phyloP scores from a whole-genome alignment of 2,888 invertebrate genomes.

The Zele albiditarsus region DNA sequence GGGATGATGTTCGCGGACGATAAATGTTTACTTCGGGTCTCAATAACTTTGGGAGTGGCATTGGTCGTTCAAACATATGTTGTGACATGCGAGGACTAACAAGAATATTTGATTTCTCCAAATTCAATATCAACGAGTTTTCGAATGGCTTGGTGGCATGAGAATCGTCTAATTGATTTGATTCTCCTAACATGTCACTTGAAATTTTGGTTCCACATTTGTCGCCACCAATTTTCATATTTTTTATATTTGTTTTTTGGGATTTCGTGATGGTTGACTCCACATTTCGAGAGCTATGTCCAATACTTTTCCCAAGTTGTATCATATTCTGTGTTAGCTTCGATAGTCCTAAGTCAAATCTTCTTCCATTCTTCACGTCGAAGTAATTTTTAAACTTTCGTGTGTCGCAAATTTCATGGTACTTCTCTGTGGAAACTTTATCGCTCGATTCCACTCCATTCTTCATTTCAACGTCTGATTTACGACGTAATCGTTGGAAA shows the following conservation, averaged over 20 bases:
- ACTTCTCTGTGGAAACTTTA: conserved; percentile 66
- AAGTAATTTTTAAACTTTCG: conserved; percentile 68
- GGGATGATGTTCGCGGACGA: conserved; percentile 67
- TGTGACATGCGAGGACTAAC: conserved; percentile 60
- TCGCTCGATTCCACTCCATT: conserved; percentile 61
- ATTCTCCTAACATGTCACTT: conserved; percentile 59
- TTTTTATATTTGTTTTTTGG: conserved; percentile 54
- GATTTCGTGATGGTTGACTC: conserved; percentile 51
- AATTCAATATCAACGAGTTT: conserved; percentile 50
- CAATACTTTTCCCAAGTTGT: conserved; percentile 67
- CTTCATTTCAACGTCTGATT: conserved; percentile 66
- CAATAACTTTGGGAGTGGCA: conserved; percentile 62
- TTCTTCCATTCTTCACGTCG: conserved; percentile 67
- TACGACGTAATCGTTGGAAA: conserved; percentile 63
- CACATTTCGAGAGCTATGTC: conserved; percentile 62
- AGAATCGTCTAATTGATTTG: conserved; percentile 61
- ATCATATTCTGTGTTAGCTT: conserved; percentile 69
- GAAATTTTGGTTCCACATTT: conserved; percentile 5
- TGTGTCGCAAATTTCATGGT: conserved; percentile 66
- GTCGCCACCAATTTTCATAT: conserved; percentile 48
- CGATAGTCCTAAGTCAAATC: conserved; percentile 65
- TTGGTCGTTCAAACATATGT: conserved; percentile 66
- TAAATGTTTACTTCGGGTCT: conserved; percentile 59
- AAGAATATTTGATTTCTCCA: conserved; percentile 51
- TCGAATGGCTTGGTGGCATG: conserved; percentile 4